These are phyloP conservation scores for Pterocles orientalis DNA, from an alignment of 2,113 vertebrate genomes.

Conservation along the genomic window DNA sequence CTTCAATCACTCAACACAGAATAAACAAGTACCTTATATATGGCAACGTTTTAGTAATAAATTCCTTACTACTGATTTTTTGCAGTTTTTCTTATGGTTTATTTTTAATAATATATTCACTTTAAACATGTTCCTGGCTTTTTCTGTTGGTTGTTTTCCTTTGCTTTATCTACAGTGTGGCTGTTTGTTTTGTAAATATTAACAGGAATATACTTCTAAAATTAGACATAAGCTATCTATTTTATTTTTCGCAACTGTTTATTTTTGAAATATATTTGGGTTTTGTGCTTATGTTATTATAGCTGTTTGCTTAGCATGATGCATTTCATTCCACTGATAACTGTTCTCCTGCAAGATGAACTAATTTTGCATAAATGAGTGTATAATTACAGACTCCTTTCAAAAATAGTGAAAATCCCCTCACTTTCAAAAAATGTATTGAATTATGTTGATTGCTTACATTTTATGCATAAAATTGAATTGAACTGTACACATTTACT, in stretches of 20 bases:
- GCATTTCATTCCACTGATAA: slow-evolving; percentile 16
- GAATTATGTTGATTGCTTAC: not conserved
- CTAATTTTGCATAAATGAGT: slow-evolving; percentile 31
- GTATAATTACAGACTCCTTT: slow-evolving; percentile 2
- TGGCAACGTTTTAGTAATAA: not conserved
- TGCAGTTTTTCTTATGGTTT: not conserved
- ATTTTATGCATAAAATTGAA: not conserved
- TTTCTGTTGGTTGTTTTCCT: not conserved
- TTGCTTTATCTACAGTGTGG: not conserved
- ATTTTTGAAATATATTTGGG: not conserved
- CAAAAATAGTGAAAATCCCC: not conserved
- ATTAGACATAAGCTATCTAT: not conserved
- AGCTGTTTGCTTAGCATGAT: not conserved
- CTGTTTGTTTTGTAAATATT: not conserved
- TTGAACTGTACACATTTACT: not conserved
- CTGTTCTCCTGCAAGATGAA: not conserved
- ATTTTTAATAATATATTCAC: not conserved
- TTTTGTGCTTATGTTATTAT: not conserved
- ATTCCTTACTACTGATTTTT: not conserved
- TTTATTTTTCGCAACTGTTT: not conserved
- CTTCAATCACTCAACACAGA: not conserved
- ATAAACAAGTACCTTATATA: not conserved
- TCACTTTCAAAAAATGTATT: not conserved
- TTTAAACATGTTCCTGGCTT: not conserved
- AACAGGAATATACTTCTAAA: not conserved